Base-by-base conservation (phyloP, 2,888 invertebrate species). In the Tribolium freemani region DNA sequence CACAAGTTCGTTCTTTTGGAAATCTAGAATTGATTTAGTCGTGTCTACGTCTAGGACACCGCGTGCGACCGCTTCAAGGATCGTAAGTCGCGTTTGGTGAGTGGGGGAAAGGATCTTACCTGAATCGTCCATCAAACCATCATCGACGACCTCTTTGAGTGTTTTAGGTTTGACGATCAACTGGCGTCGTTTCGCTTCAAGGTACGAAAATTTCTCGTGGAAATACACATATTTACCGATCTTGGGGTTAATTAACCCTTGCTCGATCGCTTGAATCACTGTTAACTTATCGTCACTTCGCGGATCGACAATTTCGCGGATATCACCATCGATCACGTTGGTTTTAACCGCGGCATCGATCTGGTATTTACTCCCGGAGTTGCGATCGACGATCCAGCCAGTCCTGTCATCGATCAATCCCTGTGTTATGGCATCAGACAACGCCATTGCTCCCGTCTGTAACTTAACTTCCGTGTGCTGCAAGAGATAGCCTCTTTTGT, bases 121-220 rank as follows among this genome's bases (percentile, higher is more conserved):
- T n/a, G 87, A 87, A 60, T 91, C 91, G 80, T 95, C 95, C 82
- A 97, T 90, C 77, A 96, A 88, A 84, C 93, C 93, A 81, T 91
- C 90, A 85, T 96, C 95, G 79, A 92, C 92, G 74, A 94, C 90
- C 83, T 97, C 97, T 87, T 96, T 95, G 31, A 99, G 88, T n/a
- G 97, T 96, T 89, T 96, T 91, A 0, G 98, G 97, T 87, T 96
- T 96, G 61, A 93, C 90, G 79, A 98, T 94, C 57, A 94, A 88
- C 67, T 93, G 92, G 76, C 94, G 90, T 75, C 91, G 90, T 80
- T 93, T 92, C n/a, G 98, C 98, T 82, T 96, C 94, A 82, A 91
- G 90, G 80, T 96, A 92, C 26, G 93, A 89, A 67, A 96, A 85
- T 82, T 92, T 93, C 85, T 96, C 94, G 82, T 97, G 94, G 72